Percentiles rank a stretch among this genome's conserved stretches.
phyloP scores from a whole-genome alignment of 2,888 invertebrate species.

The Tachystola acroxantha region DNA sequence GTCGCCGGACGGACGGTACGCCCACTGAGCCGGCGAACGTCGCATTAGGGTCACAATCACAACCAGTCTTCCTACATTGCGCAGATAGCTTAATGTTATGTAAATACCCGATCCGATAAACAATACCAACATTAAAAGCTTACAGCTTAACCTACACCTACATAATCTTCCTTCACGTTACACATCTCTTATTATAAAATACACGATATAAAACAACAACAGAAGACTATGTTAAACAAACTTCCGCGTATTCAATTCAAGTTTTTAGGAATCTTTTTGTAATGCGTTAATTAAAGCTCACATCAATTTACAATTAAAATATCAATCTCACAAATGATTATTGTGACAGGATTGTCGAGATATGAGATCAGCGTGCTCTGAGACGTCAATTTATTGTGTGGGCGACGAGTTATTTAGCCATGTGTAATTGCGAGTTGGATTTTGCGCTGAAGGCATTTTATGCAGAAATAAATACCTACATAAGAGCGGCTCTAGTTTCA shows the following conservation, averaged over 20 bases:
- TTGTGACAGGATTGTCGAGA: slow-evolving; percentile 48
- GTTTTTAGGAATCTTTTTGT: slow-evolving; percentile 26
- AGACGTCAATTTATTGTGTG: slow-evolving; percentile 16
- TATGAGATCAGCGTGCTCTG: slow-evolving; percentile 48
- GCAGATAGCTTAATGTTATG: slow-evolving; percentile 3
- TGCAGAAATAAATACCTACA: slow-evolving; percentile 1
- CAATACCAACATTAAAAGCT: not conserved
- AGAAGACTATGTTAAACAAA: slow-evolving; percentile 24
- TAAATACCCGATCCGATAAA: slow-evolving; percentile 2
- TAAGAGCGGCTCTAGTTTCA: slow-evolving; percentile 15
- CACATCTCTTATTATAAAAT: not conserved
- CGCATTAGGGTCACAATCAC: slow-evolving; percentile 19
- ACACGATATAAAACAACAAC: not conserved
- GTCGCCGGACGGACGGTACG: slow-evolving; percentile 10
- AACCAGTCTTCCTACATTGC: slow-evolving; percentile 14
- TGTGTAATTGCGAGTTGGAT: slow-evolving; percentile 24
- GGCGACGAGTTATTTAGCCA: slow-evolving; percentile 33
- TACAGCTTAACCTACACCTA: not conserved
- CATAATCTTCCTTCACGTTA: not conserved
- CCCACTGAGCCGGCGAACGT: slow-evolving; percentile 18
- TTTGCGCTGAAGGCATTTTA: slow-evolving; percentile 13
- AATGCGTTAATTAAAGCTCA: slow-evolving; percentile 24
- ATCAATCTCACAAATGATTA: slow-evolving; percentile 44
- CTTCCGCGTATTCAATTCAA: slow-evolving; percentile 30
- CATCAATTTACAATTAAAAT: slow-evolving; percentile 56